Evolutionary conservation across 2,113 vertebrate genomes (phyloP), one percentile per base, ranked within the genome.

Genomic region (Sinocyclocheilus rhinocerous): DNA sequence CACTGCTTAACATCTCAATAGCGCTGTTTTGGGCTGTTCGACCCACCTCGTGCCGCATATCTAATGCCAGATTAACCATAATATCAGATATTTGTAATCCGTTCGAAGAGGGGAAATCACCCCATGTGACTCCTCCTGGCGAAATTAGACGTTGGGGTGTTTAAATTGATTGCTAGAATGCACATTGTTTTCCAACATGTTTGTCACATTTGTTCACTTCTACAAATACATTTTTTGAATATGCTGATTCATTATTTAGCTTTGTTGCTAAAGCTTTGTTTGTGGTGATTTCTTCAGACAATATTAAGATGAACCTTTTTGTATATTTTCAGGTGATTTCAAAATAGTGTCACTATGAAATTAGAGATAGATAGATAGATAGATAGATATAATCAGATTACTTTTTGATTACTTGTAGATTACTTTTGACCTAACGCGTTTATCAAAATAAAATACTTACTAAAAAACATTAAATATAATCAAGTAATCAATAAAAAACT

Each of bases 1-100:
- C 89, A 86, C 90, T 92, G 92, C 91, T 94, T 94, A 92, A 91
- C 93, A 92, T 95, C 90, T 93, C 92, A 95, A 94, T 92, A 85
- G 90, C 67, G 33, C 61, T 76, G 78, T 80, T 80, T 89, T 8
- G 45, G 83, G 81, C 67, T 85, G 87, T 88, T 48, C 81, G 61
- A 72, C 87, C 4, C 84, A 89, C 86, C 90, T 91, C 84, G 90
- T 91, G 92, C 90, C 87, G 86, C 67, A 83, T 81, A 70, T 85
- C 89, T 93, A 90, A 93, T 88, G 91, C 89, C 94, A 94, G 94
- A 94, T 93, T 93, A 88, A 90, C 8, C 18, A 91, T 94, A 93
- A 94, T 92, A 89, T 83, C 24, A 78, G 77, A 95, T 93, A 90
- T 88, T 50, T 5, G 72, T 90, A 91, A 72, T 85, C 39, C 63